A percentile compares a stretch with the other conserved stretches of the same genome.
Evolutionary conservation across 2,113 vertebrate species (phyloP).

Genomic region (Apodemus sylvaticus): DNA sequence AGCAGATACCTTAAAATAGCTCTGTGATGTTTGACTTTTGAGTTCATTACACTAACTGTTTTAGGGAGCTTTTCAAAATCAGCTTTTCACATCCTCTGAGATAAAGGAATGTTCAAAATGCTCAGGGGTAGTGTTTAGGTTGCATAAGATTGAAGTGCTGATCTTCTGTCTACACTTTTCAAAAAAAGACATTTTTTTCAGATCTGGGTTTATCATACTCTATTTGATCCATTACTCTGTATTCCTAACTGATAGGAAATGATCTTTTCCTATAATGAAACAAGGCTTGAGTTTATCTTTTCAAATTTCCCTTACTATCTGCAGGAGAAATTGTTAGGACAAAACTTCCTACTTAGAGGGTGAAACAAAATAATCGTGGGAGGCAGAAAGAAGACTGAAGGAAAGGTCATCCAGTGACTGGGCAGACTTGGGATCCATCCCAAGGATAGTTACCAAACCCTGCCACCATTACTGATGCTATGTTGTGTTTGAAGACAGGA

Average conservation of each 20-base stretch:
- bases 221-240: not conserved
- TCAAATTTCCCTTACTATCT: not conserved
- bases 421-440: no score
- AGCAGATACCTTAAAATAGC: not conserved
- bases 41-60: no score
- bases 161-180: not conserved
- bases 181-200: not conserved
- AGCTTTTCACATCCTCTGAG: conserved; percentile 42
- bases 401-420: no score
- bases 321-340: not conserved
- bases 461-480: no score
- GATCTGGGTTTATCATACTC: not conserved
- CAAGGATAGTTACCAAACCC: no score
- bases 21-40: not conserved
- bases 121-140: not conserved
- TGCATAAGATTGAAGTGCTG: not conserved
- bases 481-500: no score
- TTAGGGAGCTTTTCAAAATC: conserved; percentile 25
- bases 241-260: not conserved
- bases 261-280: not conserved
- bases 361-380: no score
- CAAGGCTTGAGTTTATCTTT: not conserved
- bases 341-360: not conserved
- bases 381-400: no score
- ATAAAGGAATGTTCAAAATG: not conserved